A percentile compares a stretch with the other conserved stretches of the same genome.
phyloP scores from a whole-genome alignment of 1,140 invertebrate genomes.

The Drosophila nasuta region DNA sequence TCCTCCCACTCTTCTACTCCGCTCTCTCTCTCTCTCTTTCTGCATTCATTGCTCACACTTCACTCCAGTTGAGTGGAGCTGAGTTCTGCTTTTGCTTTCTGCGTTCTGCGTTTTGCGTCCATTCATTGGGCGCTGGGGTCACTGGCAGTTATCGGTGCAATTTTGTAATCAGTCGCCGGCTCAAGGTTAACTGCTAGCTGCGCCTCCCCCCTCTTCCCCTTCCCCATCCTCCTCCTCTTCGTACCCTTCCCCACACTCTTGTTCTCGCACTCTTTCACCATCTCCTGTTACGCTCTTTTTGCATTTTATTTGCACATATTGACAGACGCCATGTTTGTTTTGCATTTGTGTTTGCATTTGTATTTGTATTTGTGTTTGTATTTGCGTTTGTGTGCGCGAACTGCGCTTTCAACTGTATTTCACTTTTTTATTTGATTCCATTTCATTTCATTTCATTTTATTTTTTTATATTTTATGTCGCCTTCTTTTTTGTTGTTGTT shows the following conservation, averaged over 20 bases:
- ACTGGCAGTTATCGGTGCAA: slow-evolving; percentile 81
- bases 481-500: neutral
- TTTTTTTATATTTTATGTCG: slow-evolving; percentile 13
- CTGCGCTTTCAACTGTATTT: slow-evolving; percentile 47
- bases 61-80: neutral
- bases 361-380: slow-evolving; percentile 20
- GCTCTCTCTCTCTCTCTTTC: neutral
- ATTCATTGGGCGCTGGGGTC: slow-evolving; percentile 64
- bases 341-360: slow-evolving; percentile 14
- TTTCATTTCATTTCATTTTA: slow-evolving; percentile 29
- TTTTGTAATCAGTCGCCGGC: slow-evolving; percentile 78
- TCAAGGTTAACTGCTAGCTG: slow-evolving; percentile 72
- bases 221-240: neutral
- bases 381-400: slow-evolving; percentile 19
- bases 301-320: slow-evolving; percentile 52
- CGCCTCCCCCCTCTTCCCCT: neutral
- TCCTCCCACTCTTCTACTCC: neutral
- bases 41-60: neutral
- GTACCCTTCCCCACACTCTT: neutral
- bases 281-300: slow-evolving; percentile 22
- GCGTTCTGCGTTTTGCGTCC: slow-evolving; percentile 3
- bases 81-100: slow-evolving; percentile 6
- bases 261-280: slow-evolving; percentile 9
- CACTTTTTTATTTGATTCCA: slow-evolving; percentile 43
- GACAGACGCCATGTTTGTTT: slow-evolving; percentile 66